Evolutionary conservation across 2,888 invertebrate genomes (phyloP).

Genomic region (Sepiola atlantica): DNA sequence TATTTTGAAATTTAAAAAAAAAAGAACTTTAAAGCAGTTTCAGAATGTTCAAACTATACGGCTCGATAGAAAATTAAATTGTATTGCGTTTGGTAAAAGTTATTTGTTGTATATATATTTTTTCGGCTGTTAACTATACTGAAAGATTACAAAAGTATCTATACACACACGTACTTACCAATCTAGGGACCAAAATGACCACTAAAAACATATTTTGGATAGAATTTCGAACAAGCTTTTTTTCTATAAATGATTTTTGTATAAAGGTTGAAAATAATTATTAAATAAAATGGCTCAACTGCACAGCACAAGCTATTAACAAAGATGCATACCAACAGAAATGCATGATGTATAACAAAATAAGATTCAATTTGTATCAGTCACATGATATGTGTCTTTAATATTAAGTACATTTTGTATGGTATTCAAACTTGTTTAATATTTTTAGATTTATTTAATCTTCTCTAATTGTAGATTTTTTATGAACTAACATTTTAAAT

Average conservation of each 20-base stretch:
- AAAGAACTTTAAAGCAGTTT: no score
- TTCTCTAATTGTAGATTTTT: background rate
- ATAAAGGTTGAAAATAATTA: background rate
- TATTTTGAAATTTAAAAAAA: no score
- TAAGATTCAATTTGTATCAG: background rate
- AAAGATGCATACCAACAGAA: background rate
- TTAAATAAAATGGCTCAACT: background rate
- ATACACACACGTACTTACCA: background rate
- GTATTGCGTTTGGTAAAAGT: no score
- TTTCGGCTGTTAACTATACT: no score
- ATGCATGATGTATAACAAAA: background rate
- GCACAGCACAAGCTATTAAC: slow-evolving; percentile 3
- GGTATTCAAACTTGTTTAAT: background rate
- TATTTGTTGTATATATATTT: no score
- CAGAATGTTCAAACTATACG: no score
- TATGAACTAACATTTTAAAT: background rate
- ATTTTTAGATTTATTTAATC: background rate
- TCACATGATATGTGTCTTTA: background rate
- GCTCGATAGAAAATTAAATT: no score
- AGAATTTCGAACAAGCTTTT: background rate
- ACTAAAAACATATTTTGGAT: background rate
- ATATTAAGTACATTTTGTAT: background rate
- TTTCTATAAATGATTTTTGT: background rate
- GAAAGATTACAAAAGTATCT: no score
- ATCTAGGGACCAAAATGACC: slow-evolving; percentile 15